Base-by-base conservation (phyloP, 1,140 invertebrate species). In the Drosophila lowei region DNA sequence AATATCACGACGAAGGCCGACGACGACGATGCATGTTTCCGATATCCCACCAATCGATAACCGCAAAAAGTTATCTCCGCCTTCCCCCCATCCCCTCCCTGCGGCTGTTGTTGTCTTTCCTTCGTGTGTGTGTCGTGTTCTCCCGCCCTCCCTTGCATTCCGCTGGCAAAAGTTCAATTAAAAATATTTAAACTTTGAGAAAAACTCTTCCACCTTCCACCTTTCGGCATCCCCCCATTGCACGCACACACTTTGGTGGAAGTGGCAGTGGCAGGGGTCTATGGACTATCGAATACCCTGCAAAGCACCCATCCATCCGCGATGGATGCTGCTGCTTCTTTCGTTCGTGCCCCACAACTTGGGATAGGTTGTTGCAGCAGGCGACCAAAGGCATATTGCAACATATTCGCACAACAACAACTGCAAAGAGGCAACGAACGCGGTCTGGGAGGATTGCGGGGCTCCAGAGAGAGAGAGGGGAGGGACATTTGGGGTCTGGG, bases 81-180 rank as follows among this genome's bases (percentile, higher is more conserved):
- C 28, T 11, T n/a, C 28, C 16, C 9, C 23, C 5, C 30, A n/a
- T n/a, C n/a, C n/a, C n/a, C n/a, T n/a, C n/a, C n/a, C n/a, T n/a
- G n/a, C n/a, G n/a, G n/a, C n/a, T n/a, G n/a, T n/a, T n/a, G n/a
- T n/a, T n/a, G n/a, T n/a, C n/a, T n/a, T n/a, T n/a, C n/a, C n/a
- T n/a, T n/a, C 56, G 42, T 41, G 16, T 43, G 23, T 49, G 50
- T 54, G 49, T 18, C 43, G 58, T n/a, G n/a, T n/a, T n/a, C n/a
- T n/a, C 23, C 5, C 30, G 73, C 60, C 56, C 16, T 16, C 71
- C 21, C 11, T 13, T 9, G 9, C 34, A 38, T 38, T 64, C 72
- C 70, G 76, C 47, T 77, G 72, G 81, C 77, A 81, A 85, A 75
- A 86, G 81, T 85, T 85, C 77, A 85, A 85, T 85, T 85, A 85